Evolutionary conservation across 2,113 vertebrate genomes (phyloP), one percentile per base, ranked within the genome.

Genomic region (Narcine bancroftii): DNA sequence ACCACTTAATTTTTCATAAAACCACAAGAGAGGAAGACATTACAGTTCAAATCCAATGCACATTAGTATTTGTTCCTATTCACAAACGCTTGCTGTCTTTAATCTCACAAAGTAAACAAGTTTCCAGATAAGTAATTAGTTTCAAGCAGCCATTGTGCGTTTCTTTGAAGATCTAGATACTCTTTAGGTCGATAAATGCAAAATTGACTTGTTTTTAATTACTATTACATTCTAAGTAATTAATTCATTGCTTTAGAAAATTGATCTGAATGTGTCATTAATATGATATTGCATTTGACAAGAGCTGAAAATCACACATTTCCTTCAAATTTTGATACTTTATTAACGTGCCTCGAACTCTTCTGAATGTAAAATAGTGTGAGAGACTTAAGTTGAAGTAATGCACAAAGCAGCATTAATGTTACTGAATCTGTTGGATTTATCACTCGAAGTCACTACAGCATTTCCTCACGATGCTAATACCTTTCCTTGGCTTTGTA

Each of bases 261-360:
- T 69, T 39, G 3, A 71, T 39, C 63, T 91, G 42, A 91, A 91
- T 29, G 29, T 24, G 63, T 91, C 65, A 71, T n/a, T 89, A 56
- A 89, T 85, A 13, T 60, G 83, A 36, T 91, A 42, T 47, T 29
- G 3, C 2, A 69, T 69, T 69, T 91, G 42, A 29, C 24, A 66
- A 66, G 24, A 29, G 36, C 63, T 69, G 24, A 69, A 60, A 26
- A 33, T 15, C 85, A 89, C 21, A 26, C 89, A 45, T 45, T 71
- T 91, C 63, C 65, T 47, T 63, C 29, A 42, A 47, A 66, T 47
- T 69, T 15, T 9, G 7, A 33, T 47, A 45, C 42, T 6, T 29
- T 91, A 47, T 69, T 91, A 91, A 71, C 29, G 89, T 91, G 89
- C 89, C 89, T 91, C 36, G 47, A 91, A 85, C 53, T 47, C 63